Percentiles rank a stretch among this genome's conserved stretches.
Evolutionary conservation across 2,113 vertebrate genomes (phyloP).

Genomic region (Clinocottus analis): DNA sequence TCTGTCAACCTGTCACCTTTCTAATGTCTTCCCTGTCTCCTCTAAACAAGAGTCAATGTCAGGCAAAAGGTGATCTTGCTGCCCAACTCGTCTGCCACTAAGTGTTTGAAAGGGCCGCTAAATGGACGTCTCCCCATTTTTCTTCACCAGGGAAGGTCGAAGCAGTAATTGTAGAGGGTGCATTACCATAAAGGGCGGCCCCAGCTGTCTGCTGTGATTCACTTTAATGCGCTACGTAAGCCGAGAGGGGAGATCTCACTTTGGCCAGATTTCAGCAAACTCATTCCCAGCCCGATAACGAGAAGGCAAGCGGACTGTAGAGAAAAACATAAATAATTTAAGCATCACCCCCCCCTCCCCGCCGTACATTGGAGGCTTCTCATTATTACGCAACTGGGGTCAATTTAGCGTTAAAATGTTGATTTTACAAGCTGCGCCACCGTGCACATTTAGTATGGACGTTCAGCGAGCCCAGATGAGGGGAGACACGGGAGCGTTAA

Average conservation of each 20-base stretch:
- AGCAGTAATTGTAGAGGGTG: slow-evolving; percentile 85
- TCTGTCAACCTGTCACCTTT: slow-evolving; percentile 64
- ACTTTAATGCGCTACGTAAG: slow-evolving; percentile 64
- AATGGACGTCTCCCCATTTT: slow-evolving; percentile 84
- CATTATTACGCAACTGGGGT: slow-evolving; percentile 51
- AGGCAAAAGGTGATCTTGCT: slow-evolving; percentile 81
- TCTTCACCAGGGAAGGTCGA: slow-evolving; percentile 83
- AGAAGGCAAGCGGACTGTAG: slow-evolving; percentile 52
- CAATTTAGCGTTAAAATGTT: slow-evolving; percentile 48
- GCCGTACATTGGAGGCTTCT: slow-evolving; percentile 26
- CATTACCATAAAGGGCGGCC: slow-evolving; percentile 88
- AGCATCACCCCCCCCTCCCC: not conserved
- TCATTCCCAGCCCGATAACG: slow-evolving; percentile 59
- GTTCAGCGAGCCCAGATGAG: not conserved
- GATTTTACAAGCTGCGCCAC: slow-evolving; percentile 33
- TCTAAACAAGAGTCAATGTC: slow-evolving; percentile 80
- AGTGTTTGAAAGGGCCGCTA: slow-evolving; percentile 81
- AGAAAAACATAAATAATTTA: slow-evolving; percentile 72
- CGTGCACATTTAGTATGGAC: not conserved
- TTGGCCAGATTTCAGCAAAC: slow-evolving; percentile 74
- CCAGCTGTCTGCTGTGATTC: slow-evolving; percentile 86
- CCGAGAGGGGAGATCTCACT: slow-evolving; percentile 66
- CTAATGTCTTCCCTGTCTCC: slow-evolving; percentile 55
- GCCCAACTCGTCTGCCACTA: slow-evolving; percentile 83
- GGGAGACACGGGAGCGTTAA: not conserved